Evolutionary conservation across 1,140 invertebrate species (phyloP), one percentile per base, ranked within the genome.

Genomic region (Eciton burchellii): DNA sequence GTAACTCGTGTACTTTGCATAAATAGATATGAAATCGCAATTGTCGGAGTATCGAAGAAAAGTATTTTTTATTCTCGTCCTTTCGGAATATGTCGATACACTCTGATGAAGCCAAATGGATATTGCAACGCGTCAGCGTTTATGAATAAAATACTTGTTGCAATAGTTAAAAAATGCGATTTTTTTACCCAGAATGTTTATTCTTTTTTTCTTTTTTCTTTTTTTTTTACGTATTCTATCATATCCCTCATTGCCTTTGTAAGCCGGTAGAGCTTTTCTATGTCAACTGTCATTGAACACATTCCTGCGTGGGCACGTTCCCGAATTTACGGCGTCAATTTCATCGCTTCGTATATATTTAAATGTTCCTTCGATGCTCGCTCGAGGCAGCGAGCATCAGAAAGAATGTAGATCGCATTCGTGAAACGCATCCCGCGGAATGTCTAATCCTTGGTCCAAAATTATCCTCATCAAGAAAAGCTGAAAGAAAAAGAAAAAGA

Each of bases 271-370:
- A 76, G 47, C n/a, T 77, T 77, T 77, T 54, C 24, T 14, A 29
- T 9, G 35, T 2, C 35, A 14, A 41, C 29, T 49, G 21, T 19
- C 26, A n/a, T 45, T n/a, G n/a, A n/a, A n/a, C n/a, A 11, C 14
- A 54, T 49, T 12, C 54, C 3, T 43, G 45, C 29, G 12, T 49
- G 52, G 19, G 8, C 47, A 54, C 52, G 29, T 9, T 66, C 11
- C 35, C 49, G 21, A 66, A 77, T 66, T 77, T 77, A 77, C 49
- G 59, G 43, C 63, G 24, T 54, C 11, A 65, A 68, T 68, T 68
- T 79, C 60, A 77, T 77, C 73, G 57, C 35, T 29, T 19, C 74
- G 35, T 54, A 68, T 68, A 79, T 68, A 79, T 79, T 68, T 79
- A 68, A 77, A 79, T 16, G 3, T 79, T 21, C 57, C 35, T 45